Percentiles rank a stretch among this genome's conserved stretches.
Conservation (phyloP, 2,113 vertebrate genomes). For the Neoarius graeffei region DNA sequence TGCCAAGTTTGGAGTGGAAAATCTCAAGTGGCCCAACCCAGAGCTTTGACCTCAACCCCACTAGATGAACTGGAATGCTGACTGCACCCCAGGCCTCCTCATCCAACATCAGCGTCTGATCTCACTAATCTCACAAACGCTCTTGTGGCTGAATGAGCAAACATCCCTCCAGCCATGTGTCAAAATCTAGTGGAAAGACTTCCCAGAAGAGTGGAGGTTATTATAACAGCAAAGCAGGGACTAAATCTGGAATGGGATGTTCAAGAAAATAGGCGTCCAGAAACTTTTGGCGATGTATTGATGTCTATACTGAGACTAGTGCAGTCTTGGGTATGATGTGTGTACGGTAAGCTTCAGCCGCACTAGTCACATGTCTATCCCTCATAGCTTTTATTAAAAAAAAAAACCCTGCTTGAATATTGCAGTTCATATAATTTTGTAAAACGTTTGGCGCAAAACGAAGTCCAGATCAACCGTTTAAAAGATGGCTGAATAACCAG, state of each 20-base stretch:
- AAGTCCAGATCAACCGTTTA: neutral
- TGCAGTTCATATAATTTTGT: neutral
- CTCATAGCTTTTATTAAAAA: neutral
- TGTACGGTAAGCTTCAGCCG: neutral
- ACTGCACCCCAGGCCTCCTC: neutral
- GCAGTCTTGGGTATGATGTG: neutral
- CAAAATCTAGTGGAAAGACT: too few species aligned
- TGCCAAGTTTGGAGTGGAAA: too few species aligned
- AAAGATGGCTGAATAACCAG: neutral
- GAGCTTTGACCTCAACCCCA: too few species aligned
- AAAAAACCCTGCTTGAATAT: neutral
- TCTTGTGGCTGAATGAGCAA: too few species aligned
- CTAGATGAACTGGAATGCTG: too few species aligned
- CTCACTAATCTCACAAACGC: too few species aligned
- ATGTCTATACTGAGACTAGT: neutral
- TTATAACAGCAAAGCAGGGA: too few species aligned
- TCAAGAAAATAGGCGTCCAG: too few species aligned
- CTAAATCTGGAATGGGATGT: too few species aligned
- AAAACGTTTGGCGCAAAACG: neutral
- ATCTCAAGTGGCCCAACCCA: neutral
- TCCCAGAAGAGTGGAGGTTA: too few species aligned
- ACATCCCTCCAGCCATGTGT: too few species aligned
- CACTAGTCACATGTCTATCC: neutral
- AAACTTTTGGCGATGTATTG: neutral
- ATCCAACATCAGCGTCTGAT: neutral